phyloP scores from a whole-genome alignment of 1,140 invertebrate genomes.

The Sycophaga agraensis region DNA sequence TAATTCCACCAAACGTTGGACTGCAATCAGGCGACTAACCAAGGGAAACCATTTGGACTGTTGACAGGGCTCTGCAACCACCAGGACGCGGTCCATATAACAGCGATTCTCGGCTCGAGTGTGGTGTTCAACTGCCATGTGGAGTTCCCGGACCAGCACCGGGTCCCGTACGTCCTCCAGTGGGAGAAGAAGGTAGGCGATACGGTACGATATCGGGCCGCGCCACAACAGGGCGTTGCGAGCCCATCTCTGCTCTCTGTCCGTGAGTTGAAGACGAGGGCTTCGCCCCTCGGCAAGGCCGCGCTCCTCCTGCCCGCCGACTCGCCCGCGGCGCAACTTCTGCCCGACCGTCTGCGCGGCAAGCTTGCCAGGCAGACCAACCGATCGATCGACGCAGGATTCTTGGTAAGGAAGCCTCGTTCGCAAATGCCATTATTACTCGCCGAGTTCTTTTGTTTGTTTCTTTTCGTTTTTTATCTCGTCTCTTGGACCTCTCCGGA shows the following conservation, averaged over 20 bases:
- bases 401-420: conserved; percentile 41
- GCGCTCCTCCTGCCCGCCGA: conserved; percentile 47
- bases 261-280: conserved; percentile 57
- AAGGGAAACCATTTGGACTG: too few species aligned
- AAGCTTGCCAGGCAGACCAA: conserved; percentile 34
- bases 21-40: too few species aligned
- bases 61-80: conserved; percentile 61
- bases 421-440: not conserved
- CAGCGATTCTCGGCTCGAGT: conserved; percentile 91
- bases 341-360: conserved; percentile 36
- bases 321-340: conserved; percentile 32
- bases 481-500: conserved; percentile 30
- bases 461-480: too few species aligned
- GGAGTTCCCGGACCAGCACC: conserved; percentile 90
- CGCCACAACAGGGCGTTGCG: conserved; percentile 50
- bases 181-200: conserved; percentile 98
- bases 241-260: conserved; percentile 57
- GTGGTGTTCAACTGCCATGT: conserved; percentile 96
- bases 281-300: conserved; percentile 45
- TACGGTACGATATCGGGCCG: conserved; percentile 81
- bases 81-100: conserved; percentile 92
- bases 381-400: conserved; percentile 39
- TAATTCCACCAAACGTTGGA: too few species aligned
- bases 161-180: conserved; percentile 94
- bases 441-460: not conserved